Conservation (phyloP, 2,797 vertebrate genomes). For the Pseudomugil tenellus region DNA sequence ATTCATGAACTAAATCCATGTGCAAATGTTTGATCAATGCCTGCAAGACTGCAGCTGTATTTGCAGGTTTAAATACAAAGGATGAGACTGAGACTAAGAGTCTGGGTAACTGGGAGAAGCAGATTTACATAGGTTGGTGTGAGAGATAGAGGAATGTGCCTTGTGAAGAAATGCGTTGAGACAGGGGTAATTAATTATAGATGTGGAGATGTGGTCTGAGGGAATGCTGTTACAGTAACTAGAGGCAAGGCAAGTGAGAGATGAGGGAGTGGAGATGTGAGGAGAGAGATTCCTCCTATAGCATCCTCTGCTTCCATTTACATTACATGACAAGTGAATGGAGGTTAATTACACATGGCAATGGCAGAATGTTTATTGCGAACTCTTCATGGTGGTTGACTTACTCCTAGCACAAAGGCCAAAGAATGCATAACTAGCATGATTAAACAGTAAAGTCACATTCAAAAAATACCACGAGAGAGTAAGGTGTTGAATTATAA, state of each 20-base stretch:
- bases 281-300: conserved; percentile 31
- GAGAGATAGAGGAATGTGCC: conserved; percentile 60
- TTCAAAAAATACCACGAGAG: conserved; percentile 8
- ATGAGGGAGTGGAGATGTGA: conserved; percentile 38
- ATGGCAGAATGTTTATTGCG: conserved; percentile 63
- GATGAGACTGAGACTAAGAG: conserved; percentile 32
- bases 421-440: conserved; percentile 65
- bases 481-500: conserved; percentile 10
- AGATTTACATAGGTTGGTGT: conserved; percentile 53
- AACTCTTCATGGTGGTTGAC: conserved; percentile 62
- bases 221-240: conserved; percentile 79
- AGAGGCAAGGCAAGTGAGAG: conserved; percentile 62
- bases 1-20: conserved; percentile 34
- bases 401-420: conserved; percentile 67
- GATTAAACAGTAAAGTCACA: conserved; percentile 35
- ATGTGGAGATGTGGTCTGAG: conserved; percentile 77
- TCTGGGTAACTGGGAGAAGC: conserved; percentile 18
- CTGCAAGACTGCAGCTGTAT: conserved; percentile 26
- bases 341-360: conserved; percentile 81
- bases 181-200: conserved; percentile 83
- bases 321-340: conserved; percentile 67
- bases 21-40: conserved; percentile 40
- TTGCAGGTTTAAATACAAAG: conserved; percentile 39
- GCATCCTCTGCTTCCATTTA: conserved; percentile 74
- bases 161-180: conserved; percentile 71